Evolutionary conservation across 2,888 invertebrate species (phyloP).

Genomic region (Sesia apiformis): DNA sequence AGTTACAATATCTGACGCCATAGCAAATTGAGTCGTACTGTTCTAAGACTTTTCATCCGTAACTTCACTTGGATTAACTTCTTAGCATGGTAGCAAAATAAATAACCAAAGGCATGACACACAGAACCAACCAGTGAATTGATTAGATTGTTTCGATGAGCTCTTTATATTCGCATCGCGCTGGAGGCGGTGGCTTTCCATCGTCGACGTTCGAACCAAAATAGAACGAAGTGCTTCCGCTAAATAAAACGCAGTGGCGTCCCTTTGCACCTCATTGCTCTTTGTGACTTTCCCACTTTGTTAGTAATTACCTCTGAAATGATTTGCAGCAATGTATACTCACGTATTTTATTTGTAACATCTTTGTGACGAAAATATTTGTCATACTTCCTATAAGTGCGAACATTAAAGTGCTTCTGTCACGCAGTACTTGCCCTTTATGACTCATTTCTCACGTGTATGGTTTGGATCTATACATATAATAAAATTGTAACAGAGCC

Average conservation of each 20-base stretch:
- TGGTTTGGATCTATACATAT: background rate
- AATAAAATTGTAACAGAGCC: too few relatives aligned
- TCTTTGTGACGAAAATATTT: background rate
- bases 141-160: conserved; percentile 25
- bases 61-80: too few relatives aligned
- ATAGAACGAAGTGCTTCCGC: conserved; percentile 58
- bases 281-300: conserved; percentile 16
- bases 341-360: background rate
- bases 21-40: too few relatives aligned
- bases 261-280: conserved; percentile 14
- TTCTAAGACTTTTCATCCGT: too few relatives aligned
- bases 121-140: too few relatives aligned
- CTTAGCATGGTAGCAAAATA: too few relatives aligned
- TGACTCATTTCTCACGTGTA: background rate
- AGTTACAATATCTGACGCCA: too few relatives aligned
- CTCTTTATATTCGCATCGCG: conserved; percentile 31
- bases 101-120: too few relatives aligned
- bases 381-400: conserved; percentile 2
- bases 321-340: background rate
- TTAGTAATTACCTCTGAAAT: background rate
- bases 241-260: conserved; percentile 34
- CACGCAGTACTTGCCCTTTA: background rate
- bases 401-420: background rate
- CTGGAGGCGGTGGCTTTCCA: conserved; percentile 24
- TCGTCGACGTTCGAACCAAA: conserved; percentile 28